Percentiles rank a stretch among this genome's conserved stretches.
Conservation (phyloP, 1,140 invertebrate species). For the Coptotermes formosanus region DNA sequence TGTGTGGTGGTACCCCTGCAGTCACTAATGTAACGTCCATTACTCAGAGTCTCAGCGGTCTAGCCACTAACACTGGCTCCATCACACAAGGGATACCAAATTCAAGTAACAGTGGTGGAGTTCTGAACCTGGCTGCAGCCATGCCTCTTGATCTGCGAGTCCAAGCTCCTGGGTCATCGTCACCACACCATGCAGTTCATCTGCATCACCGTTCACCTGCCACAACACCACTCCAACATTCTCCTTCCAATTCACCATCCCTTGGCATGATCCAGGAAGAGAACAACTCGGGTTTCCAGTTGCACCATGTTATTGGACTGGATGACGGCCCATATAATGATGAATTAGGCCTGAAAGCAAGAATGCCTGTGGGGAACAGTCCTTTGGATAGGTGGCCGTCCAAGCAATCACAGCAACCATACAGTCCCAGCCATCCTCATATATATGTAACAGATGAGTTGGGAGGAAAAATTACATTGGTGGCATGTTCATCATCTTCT, state of each 20-base stretch:
- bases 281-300: slow-evolving; percentile 48
- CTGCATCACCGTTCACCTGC: slow-evolving; percentile 52
- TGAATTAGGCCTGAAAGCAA: neutral
- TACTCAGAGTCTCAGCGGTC: slow-evolving; percentile 44
- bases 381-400: too few species aligned
- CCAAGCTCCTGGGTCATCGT: slow-evolving; percentile 42
- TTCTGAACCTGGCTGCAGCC: slow-evolving; percentile 39
- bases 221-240: slow-evolving; percentile 53
- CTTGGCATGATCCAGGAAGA: slow-evolving; percentile 88
- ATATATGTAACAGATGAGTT: slow-evolving; percentile 88
- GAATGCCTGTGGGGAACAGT: neutral
- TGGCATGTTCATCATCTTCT: slow-evolving; percentile 52
- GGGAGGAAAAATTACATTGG: slow-evolving; percentile 76
- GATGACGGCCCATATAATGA: too few species aligned
- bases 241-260: slow-evolving; percentile 54
- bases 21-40: slow-evolving; percentile 44
- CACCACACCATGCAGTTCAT: slow-evolving; percentile 49
- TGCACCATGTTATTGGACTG: neutral
- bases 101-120: slow-evolving; percentile 19
- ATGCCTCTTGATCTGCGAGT: slow-evolving; percentile 52
- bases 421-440: slow-evolving; percentile 60
- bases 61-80: slow-evolving; percentile 56
- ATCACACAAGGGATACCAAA: slow-evolving; percentile 70
- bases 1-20: neutral
- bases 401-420: neutral